Evolutionary conservation across 2,888 invertebrate genomes (phyloP), one percentile per base, ranked within the genome.

Genomic region (Operophtera brumata): DNA sequence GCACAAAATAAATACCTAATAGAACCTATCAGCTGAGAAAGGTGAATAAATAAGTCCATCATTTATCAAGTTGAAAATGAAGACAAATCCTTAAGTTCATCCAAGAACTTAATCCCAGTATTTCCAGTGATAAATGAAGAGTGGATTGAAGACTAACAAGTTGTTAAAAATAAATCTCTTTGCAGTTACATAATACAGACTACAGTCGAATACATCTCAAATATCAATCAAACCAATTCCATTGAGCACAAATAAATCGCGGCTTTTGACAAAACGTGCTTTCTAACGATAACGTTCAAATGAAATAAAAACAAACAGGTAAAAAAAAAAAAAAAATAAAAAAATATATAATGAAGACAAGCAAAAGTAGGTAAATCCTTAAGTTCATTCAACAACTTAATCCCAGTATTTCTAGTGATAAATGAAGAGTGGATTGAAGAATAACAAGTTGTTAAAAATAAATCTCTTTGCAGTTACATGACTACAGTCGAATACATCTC

Each of bases 201-300:
- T 12, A 35, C 25, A 45, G 28, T 5, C 20, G 34, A 46, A 50
- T 28, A 26, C 9, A 42, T 54, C 42, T 43, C 43, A 55, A 62
- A 40, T 36, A 2, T 20, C 20, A 20, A 20, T 20, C 4, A 20
- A 20, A 20, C 20, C 58, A 57, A 62, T 52, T 49, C 45, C 55
- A 66, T 55, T 60, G 58, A 53, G 42, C 44, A 57, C 51, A 59
- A 47, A 13, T 54, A 59, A 66, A 67, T 63, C 64, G 63, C 69
- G 72, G 75, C 70, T 75, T 75, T 70, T 76, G 80, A 82, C 79
- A 78, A 78, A 82, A 80, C 75, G 75, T 78, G 82, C 81, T 4
- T 84, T 87, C n/a, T n/a, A n/a, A n/a, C n/a, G n/a, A n/a, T 89
- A 90, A 89, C 89, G 87, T 90, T 89, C 87, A 89, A 88, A 88